Conservation (phyloP, 1,140 invertebrate species). For the Melipona quadrifasciata region DNA sequence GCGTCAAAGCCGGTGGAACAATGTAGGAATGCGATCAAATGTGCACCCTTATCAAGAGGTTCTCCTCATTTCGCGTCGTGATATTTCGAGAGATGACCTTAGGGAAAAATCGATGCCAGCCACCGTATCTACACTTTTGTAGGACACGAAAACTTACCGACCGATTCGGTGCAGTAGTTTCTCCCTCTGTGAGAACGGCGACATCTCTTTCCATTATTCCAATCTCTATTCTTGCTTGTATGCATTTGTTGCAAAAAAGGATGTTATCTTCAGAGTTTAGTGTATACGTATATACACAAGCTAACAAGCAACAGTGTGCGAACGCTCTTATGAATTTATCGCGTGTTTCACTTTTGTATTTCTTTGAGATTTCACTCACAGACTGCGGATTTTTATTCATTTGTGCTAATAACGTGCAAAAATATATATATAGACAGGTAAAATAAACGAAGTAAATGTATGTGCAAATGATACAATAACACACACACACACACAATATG, state of each 20-base stretch:
- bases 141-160: slow-evolving; percentile 40
- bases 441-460: no score
- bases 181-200: background rate
- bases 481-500: no score
- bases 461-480: no score
- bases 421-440: no score
- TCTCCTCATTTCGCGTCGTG: slow-evolving; percentile 36
- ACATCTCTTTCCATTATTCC: background rate
- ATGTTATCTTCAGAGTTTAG: background rate
- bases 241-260: background rate
- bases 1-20: background rate
- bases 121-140: slow-evolving; percentile 52
- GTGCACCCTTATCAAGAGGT: slow-evolving; percentile 40
- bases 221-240: background rate
- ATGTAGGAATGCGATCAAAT: slow-evolving; percentile 33
- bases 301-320: background rate
- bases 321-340: background rate
- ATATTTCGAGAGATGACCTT: slow-evolving; percentile 65
- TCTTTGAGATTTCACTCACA: no score
- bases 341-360: no score
- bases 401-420: no score
- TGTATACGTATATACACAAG: background rate
- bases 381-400: no score
- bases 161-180: background rate
- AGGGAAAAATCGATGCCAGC: slow-evolving; percentile 58